phyloP scores from a whole-genome alignment of 2,888 invertebrate genomes.

The Luperina nickerlii region DNA sequence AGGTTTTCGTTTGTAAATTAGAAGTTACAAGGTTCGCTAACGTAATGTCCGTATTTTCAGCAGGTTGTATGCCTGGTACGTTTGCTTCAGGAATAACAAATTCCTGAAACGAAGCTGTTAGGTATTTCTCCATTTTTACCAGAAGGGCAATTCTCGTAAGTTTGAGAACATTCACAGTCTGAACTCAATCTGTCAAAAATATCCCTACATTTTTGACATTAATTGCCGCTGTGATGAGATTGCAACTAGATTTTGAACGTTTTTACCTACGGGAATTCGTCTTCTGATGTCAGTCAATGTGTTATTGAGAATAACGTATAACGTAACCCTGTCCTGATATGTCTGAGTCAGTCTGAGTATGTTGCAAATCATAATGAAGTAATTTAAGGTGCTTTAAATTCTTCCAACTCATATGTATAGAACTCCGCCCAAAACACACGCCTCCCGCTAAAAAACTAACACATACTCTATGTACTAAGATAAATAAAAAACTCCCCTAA shows the following conservation, averaged over 20 bases:
- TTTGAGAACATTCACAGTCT: too few species aligned
- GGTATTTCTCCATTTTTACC: neutral
- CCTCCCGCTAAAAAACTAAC: conserved; percentile 77
- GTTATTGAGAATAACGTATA: neutral
- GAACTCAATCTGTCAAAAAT: too few species aligned
- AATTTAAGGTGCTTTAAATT: neutral
- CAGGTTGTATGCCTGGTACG: neutral
- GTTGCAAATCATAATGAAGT: neutral
- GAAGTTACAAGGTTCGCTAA: neutral
- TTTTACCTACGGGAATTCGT: neutral
- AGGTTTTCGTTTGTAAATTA: neutral
- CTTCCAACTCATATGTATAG: neutral
- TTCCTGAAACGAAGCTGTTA: neutral
- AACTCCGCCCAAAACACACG: conserved; percentile 69
- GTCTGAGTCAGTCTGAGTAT: too few species aligned
- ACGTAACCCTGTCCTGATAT: too few species aligned
- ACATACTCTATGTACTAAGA: conserved; percentile 63
- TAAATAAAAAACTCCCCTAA: conserved; percentile 85
- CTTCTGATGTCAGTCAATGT: neutral
- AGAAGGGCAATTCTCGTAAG: too few species aligned
- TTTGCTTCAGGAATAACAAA: neutral
- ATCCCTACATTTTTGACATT: too few species aligned
- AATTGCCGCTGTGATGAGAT: too few species aligned
- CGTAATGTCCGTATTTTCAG: neutral
- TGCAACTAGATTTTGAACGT: too few species aligned